Evolutionary conservation across 2,113 vertebrate genomes (phyloP), one percentile per base, ranked within the genome.

Genomic region (Lanius ludovicianus): DNA sequence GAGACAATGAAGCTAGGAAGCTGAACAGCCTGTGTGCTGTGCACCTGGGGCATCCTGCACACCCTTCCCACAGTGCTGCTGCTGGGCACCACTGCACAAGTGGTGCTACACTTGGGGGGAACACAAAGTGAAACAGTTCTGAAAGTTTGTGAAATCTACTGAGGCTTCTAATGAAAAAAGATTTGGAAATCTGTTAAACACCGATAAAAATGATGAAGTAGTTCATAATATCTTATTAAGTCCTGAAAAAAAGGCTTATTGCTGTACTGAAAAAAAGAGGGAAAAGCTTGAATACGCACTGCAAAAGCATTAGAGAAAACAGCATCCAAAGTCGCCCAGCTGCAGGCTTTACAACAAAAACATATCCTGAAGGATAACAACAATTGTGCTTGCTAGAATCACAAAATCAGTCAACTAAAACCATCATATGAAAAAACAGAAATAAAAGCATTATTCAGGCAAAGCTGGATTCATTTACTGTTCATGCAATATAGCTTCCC

Each of bases 11-110:
- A 46, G 15, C 1, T 0, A 17, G 56, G 69, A 75, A 71, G 6
- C 25, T 35, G 37, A n/a, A 23, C 16, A 35, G 39, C 20, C 65
- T 69, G 27, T 12, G 35, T 3, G 2, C 64, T 0, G 0, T 15
- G 64, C 47, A 49, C 37, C 52, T 23, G 27, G 23, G 30, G 42
- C 56, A 59, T 5, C 6, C 35, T 68, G 44, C 23, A 16, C 1
- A 23, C 7, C 39, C 42, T 9, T 7, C 39, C 42, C 0, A 1
- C 0, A 0, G 19, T 12, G 67, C 35, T 62, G 44, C 69, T 71
- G 75, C 83, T 79, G 17, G 33, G n/a, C 68, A 33, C 21, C 33
- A 16, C 62, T 46, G n/a, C 70, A 67, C 33, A 28, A 42, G 22
- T 0, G 0, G 31, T 35, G 69, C 31, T 57, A 33, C 31, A 4